Percentiles rank a stretch among this genome's conserved stretches.
Conservation (phyloP, 2,797 vertebrate species). For the Sebastes itinus region DNA sequence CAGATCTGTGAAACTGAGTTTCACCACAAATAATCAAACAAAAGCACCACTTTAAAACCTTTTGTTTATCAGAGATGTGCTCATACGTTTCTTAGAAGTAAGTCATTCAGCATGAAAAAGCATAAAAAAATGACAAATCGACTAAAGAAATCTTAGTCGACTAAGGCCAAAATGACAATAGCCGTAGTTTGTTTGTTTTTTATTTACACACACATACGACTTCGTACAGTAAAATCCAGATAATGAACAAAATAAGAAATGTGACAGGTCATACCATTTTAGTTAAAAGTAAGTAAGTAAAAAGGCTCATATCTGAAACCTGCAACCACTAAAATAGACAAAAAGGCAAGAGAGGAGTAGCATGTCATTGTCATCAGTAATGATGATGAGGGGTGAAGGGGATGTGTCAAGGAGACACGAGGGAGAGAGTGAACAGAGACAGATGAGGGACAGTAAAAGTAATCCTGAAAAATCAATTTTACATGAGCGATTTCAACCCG, state of each 20-base stretch:
- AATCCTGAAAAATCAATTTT: constrained; percentile 13
- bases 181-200: too few species aligned
- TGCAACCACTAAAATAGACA: background rate
- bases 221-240: background rate
- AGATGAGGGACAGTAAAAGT: background rate
- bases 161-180: too few species aligned
- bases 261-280: background rate
- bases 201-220: background rate
- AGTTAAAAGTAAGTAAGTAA: background rate
- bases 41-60: too few species aligned
- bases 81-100: too few species aligned
- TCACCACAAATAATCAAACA: too few species aligned
- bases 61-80: too few species aligned
- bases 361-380: background rate
- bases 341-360: background rate
- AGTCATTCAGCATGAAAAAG: too few species aligned
- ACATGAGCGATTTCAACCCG: background rate
- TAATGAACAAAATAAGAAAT: background rate
- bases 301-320: background rate
- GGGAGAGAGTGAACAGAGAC: background rate
- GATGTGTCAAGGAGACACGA: background rate
- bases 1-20: too few species aligned
- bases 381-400: background rate
- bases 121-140: too few species aligned
- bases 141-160: too few species aligned